A percentile compares a stretch with the other conserved stretches of the same genome.
These are phyloP conservation scores for Malthinus flaveolus DNA, from an alignment of 2,888 invertebrate genomes.

Conservation along the genomic window DNA sequence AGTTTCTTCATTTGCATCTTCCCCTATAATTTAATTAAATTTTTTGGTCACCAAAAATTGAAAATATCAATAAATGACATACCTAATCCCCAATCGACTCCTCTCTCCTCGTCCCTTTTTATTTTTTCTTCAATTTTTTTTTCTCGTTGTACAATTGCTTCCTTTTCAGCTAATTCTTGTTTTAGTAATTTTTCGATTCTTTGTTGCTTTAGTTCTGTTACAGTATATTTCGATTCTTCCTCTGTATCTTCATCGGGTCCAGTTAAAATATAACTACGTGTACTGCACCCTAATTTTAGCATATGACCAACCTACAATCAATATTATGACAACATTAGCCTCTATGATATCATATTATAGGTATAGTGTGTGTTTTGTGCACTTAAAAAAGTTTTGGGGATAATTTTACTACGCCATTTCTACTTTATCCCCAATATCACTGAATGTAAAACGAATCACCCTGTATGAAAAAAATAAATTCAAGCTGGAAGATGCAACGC, in stretches of 20 bases:
- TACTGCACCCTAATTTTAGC: conserved; percentile 88
- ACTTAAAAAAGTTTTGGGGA: too few relatives aligned
- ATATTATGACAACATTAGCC: too few relatives aligned
- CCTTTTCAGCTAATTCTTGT: conserved; percentile 53
- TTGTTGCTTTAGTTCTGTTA: conserved; percentile 73
- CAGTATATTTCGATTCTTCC: conserved; percentile 78
- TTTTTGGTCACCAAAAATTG: neutral
- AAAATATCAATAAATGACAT: conserved; percentile 34
- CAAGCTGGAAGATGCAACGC: too few relatives aligned
- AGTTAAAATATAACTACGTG: conserved; percentile 77
- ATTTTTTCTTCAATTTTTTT: conserved; percentile 58
- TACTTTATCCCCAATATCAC: too few relatives aligned
- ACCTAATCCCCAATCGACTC: conserved; percentile 94
- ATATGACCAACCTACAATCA: conserved; percentile 76
- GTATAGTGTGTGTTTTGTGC: too few relatives aligned
- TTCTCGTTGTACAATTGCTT: conserved; percentile 56
- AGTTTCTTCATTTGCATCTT: conserved; percentile 85
- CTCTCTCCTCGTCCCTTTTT: conserved; percentile 64
- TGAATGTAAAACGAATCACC: too few relatives aligned
- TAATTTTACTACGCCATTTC: too few relatives aligned
- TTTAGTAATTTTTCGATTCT: conserved; percentile 47
- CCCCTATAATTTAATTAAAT: conserved; percentile 55
- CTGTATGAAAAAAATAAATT: too few relatives aligned
- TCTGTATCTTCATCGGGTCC: conserved; percentile 88
- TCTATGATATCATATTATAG: too few relatives aligned